These are phyloP conservation scores for Trypoxylus dichotomus DNA, from an alignment of 1,140 invertebrate species.

Conservation along the genomic window DNA sequence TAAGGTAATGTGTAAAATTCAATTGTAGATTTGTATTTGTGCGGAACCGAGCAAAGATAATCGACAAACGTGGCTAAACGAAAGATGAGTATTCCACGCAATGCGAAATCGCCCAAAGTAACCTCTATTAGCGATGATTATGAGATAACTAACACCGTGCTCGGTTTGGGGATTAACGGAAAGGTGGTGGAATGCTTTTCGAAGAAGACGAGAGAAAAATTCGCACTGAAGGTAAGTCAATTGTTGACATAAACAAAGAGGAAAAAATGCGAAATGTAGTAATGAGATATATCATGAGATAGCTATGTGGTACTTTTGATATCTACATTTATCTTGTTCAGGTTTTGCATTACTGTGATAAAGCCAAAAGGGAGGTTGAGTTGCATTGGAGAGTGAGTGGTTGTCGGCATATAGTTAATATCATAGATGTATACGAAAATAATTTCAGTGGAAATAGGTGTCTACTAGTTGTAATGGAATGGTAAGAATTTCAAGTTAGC, in stretches of 20 bases:
- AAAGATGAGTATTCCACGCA: conserved; percentile 9
- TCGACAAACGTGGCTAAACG: neutral
- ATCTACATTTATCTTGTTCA: conserved; percentile 54
- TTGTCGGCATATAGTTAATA: conserved; percentile 90
- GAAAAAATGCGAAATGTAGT: neutral
- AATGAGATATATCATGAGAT: too few relatives aligned
- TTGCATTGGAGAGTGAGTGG: conserved; percentile 91
- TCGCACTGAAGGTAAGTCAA: conserved; percentile 80
- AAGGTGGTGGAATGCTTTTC: conserved; percentile 83
- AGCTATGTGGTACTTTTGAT: conserved; percentile 9
- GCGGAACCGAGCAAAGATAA: neutral
- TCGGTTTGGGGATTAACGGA: conserved; percentile 97
- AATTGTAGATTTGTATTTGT: neutral
- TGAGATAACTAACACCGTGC: conserved; percentile 88
- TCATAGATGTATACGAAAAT: conserved; percentile 97
- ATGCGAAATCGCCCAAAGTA: conserved; percentile 64
- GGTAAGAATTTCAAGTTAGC: conserved; percentile 59
- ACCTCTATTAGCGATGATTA: conserved; percentile 89
- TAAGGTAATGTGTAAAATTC: neutral
- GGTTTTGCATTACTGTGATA: conserved; percentile 88
- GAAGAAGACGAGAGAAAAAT: conserved; percentile 72
- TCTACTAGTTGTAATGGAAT: conserved; percentile 96
- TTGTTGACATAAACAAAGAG: conserved; percentile 16
- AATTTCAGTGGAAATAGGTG: conserved; percentile 87
- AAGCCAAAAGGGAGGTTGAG: conserved; percentile 92